Base-by-base conservation (phyloP, 2,888 invertebrate genomes). In the Drosophila pseudotalamancana region DNA sequence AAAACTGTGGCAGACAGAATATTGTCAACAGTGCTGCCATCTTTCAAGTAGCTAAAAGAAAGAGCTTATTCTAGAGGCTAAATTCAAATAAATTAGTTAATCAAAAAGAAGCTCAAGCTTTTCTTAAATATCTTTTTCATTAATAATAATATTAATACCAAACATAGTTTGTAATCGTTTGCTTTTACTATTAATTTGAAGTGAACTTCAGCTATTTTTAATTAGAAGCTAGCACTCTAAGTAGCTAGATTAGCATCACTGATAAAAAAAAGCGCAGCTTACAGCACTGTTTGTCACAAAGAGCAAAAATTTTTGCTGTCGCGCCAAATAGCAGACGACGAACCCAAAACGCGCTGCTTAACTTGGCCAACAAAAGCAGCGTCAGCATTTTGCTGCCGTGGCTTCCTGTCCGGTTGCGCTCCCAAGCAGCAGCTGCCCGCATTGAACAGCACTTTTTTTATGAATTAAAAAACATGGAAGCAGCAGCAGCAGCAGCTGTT, bases 321-420 rank as follows among this genome's bases (percentile, higher is more conserved):
- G 50, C 45, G 43, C 55, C 53, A 64, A 50, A 50, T 50, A 40
- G 39, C 62, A 61, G 50, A 31, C 72, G 35, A 42, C 59, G 45
- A 72, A 66, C 66, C 35, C 49, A 50, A 31, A n/a, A 34, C 39
- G 16, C 45, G 46, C 40, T 35, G 31, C 46, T 34, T 27, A 68
- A 51, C 40, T 46, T 65, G 66, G 35, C 66, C 57, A 72, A 60
- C 46, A 49, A 14, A 55, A 50, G 29, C 35, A 55, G 29, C 62
- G 79, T 62, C 86, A 75, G 79, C 79, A 79, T 57, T 53, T 73
- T 62, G 49, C 16, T 37, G 43, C 35, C 35, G 60, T 35, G 49
- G 63, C 48, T 81, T 81, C 81, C 81, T 81, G 81, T 67, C 50
- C 63, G 50, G 42, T 32, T 53, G 19, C 46, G 48, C 29, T 40